Conservation (phyloP, 2,797 vertebrate species). For the Platyrinchus mystaceus region DNA sequence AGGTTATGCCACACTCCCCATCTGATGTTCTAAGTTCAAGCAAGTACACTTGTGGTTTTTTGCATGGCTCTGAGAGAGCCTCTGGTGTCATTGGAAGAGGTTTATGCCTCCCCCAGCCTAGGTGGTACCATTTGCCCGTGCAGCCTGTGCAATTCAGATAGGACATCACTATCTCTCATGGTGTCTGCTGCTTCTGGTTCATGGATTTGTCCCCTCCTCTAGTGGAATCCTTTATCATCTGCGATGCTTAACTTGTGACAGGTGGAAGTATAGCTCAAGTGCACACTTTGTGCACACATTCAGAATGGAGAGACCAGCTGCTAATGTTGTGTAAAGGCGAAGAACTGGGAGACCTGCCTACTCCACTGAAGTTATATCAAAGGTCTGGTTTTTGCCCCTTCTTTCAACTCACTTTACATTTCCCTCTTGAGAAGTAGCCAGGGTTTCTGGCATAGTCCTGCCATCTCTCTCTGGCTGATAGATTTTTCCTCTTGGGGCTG, state of each 20-base stretch:
- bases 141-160: not conserved
- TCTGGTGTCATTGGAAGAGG: not conserved
- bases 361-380: not conserved
- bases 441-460: not conserved
- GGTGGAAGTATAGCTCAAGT: not conserved
- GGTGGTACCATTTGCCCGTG: rapidly evolving
- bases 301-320: not conserved
- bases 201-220: not conserved
- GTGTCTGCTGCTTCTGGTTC: not conserved
- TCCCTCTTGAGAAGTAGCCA: not conserved
- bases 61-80: not conserved
- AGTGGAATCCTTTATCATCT: not conserved
- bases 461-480: not conserved
- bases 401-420: not conserved
- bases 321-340: not conserved
- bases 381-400: not conserved
- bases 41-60: not conserved
- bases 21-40: not conserved
- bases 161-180: not conserved
- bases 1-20: rapidly evolving
- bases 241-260: rapidly evolving
- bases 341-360: not conserved
- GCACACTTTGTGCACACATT: rapidly evolving
- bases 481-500: not conserved
- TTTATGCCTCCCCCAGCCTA: not conserved